phyloP scores from a whole-genome alignment of 1,140 invertebrate genomes.

The Wiebesia pumilae region DNA sequence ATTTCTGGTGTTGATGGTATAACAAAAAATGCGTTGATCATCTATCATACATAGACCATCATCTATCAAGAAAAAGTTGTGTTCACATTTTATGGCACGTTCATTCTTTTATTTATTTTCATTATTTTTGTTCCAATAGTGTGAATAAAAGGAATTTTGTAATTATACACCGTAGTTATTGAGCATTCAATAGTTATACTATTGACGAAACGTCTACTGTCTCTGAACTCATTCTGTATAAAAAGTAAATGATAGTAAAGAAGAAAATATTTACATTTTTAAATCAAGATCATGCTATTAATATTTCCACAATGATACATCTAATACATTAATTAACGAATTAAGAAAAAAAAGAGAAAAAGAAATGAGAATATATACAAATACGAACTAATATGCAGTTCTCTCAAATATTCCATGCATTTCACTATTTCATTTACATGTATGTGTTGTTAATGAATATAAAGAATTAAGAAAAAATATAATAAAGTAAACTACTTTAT shows the following conservation, averaged over 20 bases:
- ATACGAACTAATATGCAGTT: conserved; percentile 65
- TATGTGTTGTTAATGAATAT: conserved; percentile 70
- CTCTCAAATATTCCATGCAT: conserved; percentile 71
- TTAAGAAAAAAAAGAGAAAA: conserved; percentile 46
- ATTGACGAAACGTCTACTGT: conserved; percentile 16
- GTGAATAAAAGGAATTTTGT: conserved; percentile 35
- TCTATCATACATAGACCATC: not conserved
- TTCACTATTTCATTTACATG: conserved; percentile 69
- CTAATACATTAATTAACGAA: conserved; percentile 63
- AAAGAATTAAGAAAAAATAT: conserved; percentile 60
- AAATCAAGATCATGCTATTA: conserved; percentile 68
- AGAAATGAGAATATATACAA: conserved; percentile 59
- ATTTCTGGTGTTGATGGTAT: not conserved
- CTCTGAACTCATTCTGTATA: conserved; percentile 26
- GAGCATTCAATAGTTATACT: conserved; percentile 38
- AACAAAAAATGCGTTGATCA: not conserved
- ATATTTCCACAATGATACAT: conserved; percentile 66
- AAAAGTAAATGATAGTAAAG: conserved; percentile 59
- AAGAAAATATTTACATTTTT: conserved; percentile 58
- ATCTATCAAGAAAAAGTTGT: conserved; percentile 4
- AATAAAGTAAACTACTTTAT: conserved; percentile 71
- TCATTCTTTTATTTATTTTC: conserved; percentile 23
- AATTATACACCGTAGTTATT: conserved; percentile 36
- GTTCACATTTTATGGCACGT: conserved; percentile 29
- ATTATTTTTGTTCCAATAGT: not conserved